A percentile compares a stretch with the other conserved stretches of the same genome.
phyloP scores from a whole-genome alignment of 2,797 vertebrate species.

The Acanthornis magna region DNA sequence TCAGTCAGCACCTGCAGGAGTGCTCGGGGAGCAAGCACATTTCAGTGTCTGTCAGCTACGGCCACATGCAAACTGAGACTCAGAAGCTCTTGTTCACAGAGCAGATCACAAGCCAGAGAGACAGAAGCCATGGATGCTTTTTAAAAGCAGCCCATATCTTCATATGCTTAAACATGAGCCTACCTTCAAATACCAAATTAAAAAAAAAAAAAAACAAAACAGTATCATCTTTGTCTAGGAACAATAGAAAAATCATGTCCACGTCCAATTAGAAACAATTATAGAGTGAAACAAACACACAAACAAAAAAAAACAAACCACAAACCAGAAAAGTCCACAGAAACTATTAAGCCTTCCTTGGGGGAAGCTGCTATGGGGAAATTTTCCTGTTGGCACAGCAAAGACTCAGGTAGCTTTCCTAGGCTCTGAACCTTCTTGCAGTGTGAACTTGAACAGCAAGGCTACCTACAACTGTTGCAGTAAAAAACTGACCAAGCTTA shows the following conservation, averaged over 20 bases:
- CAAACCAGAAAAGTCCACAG: neutral
- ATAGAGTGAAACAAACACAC: neutral
- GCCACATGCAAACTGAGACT: neutral
- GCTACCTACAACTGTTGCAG: neutral
- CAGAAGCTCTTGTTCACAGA: neutral
- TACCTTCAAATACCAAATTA: neutral
- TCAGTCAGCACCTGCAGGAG: neutral
- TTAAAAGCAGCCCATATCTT: neutral
- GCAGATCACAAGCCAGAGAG: neutral
- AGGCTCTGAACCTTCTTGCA: neutral
- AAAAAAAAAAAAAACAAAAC: neutral
- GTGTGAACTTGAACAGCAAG: neutral
- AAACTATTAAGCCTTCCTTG: neutral
- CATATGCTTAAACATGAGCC: neutral
- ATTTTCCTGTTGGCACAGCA: neutral
- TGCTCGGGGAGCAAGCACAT: neutral
- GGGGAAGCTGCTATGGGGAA: neutral
- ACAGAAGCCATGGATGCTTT: neutral
- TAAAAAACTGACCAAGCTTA: neutral
- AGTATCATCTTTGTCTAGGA: neutral
- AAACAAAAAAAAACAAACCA: neutral
- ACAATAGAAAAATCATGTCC: slow-evolving; percentile 6
- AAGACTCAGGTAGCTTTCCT: neutral
- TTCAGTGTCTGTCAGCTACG: accelerated
- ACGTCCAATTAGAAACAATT: neutral